Evolutionary conservation across 1,140 invertebrate genomes (phyloP).

Genomic region (Drosophila willistoni): DNA sequence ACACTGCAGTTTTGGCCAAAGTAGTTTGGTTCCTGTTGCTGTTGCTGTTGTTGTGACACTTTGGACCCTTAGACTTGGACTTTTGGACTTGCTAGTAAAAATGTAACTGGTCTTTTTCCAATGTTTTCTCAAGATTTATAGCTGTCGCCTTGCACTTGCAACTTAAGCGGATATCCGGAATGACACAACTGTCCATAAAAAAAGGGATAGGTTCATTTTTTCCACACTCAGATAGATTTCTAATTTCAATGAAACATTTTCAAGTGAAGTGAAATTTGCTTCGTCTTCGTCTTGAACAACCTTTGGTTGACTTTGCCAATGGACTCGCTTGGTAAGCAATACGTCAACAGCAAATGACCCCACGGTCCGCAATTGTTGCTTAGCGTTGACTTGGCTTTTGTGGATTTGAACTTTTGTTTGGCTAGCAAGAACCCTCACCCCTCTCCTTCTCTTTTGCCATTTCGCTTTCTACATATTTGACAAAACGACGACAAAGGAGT

Average conservation of each 20-base stretch:
- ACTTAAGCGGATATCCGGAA: slow-evolving; percentile 68
- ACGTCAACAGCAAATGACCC: slow-evolving; percentile 25
- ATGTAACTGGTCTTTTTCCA: slow-evolving; percentile 22
- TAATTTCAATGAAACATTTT: slow-evolving; percentile 36
- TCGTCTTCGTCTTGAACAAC: slow-evolving; percentile 43
- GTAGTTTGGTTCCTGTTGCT: slow-evolving; percentile 29
- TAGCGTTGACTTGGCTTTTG: slow-evolving; percentile 58
- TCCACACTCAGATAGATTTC: slow-evolving; percentile 10
- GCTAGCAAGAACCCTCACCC: not conserved
- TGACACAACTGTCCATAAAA: slow-evolving; percentile 62
- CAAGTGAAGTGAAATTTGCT: slow-evolving; percentile 21
- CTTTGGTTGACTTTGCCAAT: slow-evolving; percentile 46
- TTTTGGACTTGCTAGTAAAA: too few relatives aligned
- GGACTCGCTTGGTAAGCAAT: slow-evolving; percentile 42
- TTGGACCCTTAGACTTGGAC: not conserved
- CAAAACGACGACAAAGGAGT: slow-evolving; percentile 18
- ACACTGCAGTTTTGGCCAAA: slow-evolving; percentile 40
- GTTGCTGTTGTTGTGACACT: slow-evolving; percentile 6
- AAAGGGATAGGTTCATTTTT: slow-evolving; percentile 5
- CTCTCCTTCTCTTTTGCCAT: slow-evolving; percentile 14
- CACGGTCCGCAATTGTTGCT: slow-evolving; percentile 57
- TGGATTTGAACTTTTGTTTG: slow-evolving; percentile 69
- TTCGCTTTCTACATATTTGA: slow-evolving; percentile 43
- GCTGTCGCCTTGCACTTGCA: slow-evolving; percentile 62
- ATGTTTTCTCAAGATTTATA: slow-evolving; percentile 63